Evolutionary conservation across 2,113 vertebrate species (phyloP), one percentile per base, ranked within the genome.

Genomic region (Candoia aspera): DNA sequence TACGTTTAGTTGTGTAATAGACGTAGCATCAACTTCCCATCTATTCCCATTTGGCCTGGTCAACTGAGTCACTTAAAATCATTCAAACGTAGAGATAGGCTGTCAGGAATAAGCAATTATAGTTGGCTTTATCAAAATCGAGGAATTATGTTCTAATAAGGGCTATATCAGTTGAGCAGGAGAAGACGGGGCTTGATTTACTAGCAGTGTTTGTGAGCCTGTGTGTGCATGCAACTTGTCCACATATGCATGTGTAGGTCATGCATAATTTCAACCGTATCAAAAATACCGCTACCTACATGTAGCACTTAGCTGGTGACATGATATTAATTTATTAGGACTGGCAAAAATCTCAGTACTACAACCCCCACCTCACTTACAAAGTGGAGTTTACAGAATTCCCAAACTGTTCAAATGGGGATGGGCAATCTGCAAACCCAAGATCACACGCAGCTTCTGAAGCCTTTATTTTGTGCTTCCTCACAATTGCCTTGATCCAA

Each of bases 31-130:
- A 93, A 94, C 97, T 97, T 95, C 91, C 92, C 92, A 94, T 96
- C 96, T 96, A 95, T 97, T 97, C 95, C 95, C 58, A 94, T 97
- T 96, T 97, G 96, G 95, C 95, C 92, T 97, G 96, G 95, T 97
- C 97, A 96, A 96, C 97, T 96, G 96, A 95, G 94, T 95, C 90
- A 95, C 94, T 96, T 96, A 95, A 97, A 94, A 96, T 2, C 49
- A 88, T 93, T 96, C 96, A 95, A 95, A 95, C 95, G 92, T 84
- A 93, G 91, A 92, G 94, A 79, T 68, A 92, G 91, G 88, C 94
- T 93, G 93, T 19, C 79, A 0, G 26, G 92, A 88, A 92, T 95
- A 60, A 62, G 94, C 64, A 87, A 89, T 55, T 92, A 92, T 90
- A 59, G 62, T 90, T 89, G 68, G 49, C 37, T 92, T 68, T 89